A percentile compares a stretch with the other conserved stretches of the same genome.
These are phyloP conservation scores for Odontomyia ornata DNA, from an alignment of 2,888 invertebrate genomes.

Conservation along the genomic window DNA sequence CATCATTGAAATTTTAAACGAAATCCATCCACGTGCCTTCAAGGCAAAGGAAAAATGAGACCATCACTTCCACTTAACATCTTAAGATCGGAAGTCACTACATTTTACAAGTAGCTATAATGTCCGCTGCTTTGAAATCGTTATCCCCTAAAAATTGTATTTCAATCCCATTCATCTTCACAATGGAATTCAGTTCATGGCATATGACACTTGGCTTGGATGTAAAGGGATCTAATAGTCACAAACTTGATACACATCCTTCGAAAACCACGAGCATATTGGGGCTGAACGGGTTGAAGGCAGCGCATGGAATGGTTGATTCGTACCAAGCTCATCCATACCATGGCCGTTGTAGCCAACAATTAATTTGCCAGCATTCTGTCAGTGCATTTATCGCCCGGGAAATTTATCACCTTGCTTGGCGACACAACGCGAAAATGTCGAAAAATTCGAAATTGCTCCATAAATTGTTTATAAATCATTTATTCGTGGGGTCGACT, in stretches of 20 bases:
- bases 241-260: slow-evolving; percentile 26
- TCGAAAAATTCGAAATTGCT: slow-evolving; percentile 44
- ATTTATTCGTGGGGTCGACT: slow-evolving; percentile 17
- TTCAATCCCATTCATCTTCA: slow-evolving; percentile 31
- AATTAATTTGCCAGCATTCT: slow-evolving; percentile 43
- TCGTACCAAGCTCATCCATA: background rate
- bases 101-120: background rate
- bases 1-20: background rate
- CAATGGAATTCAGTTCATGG: slow-evolving; percentile 19
- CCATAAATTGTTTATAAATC: slow-evolving; percentile 45
- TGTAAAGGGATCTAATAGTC: slow-evolving; percentile 35
- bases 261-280: background rate
- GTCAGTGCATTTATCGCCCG: slow-evolving; percentile 45
- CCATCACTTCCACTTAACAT: background rate
- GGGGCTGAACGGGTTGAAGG: background rate
- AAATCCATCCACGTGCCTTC: background rate
- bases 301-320: background rate
- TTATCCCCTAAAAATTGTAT: slow-evolving; percentile 29
- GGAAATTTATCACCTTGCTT: slow-evolving; percentile 37
- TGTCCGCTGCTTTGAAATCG: slow-evolving; percentile 12
- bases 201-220: slow-evolving; percentile 11
- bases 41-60: background rate
- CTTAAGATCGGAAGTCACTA: slow-evolving; percentile 11
- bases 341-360: slow-evolving; percentile 28
- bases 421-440: slow-evolving; percentile 42